Evolutionary conservation across 2,113 vertebrate genomes (phyloP).

Genomic region (Orientallactaga bullata): DNA sequence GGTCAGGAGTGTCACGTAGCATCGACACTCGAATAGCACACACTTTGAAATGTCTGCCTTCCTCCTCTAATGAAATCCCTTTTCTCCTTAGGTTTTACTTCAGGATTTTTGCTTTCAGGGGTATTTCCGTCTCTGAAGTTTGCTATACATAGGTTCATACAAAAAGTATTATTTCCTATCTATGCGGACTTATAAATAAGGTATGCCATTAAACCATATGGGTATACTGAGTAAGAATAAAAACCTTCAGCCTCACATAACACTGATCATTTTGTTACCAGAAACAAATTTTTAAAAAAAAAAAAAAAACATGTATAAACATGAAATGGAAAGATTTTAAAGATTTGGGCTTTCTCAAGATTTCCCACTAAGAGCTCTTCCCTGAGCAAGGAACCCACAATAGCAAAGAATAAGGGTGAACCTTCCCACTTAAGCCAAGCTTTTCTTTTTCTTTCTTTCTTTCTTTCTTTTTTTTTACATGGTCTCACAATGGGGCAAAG

Average conservation of each 20-base stretch:
- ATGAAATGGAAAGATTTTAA: neutral
- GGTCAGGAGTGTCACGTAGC: neutral
- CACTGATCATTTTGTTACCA: neutral
- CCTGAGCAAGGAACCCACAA: neutral
- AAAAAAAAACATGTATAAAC: neutral
- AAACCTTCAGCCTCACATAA: neutral
- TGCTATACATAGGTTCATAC: neutral
- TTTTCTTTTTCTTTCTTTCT: neutral
- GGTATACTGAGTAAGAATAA: neutral
- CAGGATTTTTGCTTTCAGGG: neutral
- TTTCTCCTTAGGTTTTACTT: neutral
- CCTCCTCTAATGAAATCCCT: neutral
- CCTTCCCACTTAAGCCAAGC: neutral
- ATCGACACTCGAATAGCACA: neutral
- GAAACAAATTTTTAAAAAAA: neutral
- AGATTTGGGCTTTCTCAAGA: neutral
- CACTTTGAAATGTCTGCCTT: neutral
- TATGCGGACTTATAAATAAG: neutral
- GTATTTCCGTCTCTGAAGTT: slow-evolving; percentile 6
- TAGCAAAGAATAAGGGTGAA: neutral
- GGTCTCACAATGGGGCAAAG: neutral
- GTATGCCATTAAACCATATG: neutral
- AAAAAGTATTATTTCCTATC: neutral
- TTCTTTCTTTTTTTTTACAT: neutral
- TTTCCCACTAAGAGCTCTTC: neutral